These are phyloP conservation scores for Egretta garzetta DNA, from an alignment of 2,113 vertebrate genomes.

Conservation along the genomic window DNA sequence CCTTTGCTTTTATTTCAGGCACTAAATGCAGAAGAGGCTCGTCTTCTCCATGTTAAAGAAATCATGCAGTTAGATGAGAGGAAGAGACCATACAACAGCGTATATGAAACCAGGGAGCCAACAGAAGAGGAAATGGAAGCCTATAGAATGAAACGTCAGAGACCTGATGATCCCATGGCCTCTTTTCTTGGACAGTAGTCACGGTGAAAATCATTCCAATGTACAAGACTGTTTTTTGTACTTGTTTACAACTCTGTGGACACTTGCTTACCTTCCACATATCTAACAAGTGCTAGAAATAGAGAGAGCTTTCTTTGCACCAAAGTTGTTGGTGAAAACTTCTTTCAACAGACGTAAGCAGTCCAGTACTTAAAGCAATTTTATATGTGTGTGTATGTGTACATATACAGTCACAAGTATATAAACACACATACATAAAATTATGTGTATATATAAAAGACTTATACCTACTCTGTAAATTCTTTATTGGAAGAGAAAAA, in stretches of 20 bases:
- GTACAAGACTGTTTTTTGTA: background rate
- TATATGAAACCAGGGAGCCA: constrained; percentile 87
- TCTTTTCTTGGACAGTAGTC: constrained; percentile 88
- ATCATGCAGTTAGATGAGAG: constrained; percentile 92
- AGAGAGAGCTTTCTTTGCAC: background rate
- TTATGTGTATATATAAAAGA: background rate
- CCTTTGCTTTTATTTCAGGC: constrained; percentile 75
- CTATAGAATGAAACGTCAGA: constrained; percentile 90
- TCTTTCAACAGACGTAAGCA: background rate
- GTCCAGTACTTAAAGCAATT: background rate
- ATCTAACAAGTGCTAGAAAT: background rate
- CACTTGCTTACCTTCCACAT: background rate
- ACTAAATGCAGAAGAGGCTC: constrained; percentile 91
- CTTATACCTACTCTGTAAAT: background rate
- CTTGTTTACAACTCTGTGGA: background rate
- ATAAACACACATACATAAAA: background rate
- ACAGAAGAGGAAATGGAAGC: constrained; percentile 98
- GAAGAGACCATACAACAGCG: constrained; percentile 89
- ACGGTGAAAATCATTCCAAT: background rate
- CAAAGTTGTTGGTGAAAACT: background rate
- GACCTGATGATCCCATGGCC: constrained; percentile 95
- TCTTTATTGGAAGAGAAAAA: background rate
- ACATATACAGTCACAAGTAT: background rate
- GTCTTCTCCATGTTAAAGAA: constrained; percentile 87
- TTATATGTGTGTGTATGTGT: background rate